Evolutionary conservation across 2,797 vertebrate genomes (phyloP).

Genomic region (Lophotriccus pileatus): DNA sequence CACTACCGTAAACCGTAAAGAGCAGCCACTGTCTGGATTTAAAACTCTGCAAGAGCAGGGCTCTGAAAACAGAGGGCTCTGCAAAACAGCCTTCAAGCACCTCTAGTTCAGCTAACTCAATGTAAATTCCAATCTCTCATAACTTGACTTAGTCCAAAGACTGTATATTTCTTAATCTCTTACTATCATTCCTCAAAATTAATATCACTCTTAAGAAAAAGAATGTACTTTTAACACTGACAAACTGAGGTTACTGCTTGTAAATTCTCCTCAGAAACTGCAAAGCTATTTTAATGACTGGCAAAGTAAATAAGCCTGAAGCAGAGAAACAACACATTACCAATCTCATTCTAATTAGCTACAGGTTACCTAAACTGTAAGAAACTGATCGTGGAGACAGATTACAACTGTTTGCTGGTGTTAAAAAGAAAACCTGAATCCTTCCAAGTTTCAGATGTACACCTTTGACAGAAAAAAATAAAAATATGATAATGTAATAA

Average conservation of each 20-base stretch:
- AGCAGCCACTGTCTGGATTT: not conserved
- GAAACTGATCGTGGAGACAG: not conserved
- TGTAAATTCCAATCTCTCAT: not conserved
- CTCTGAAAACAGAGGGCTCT: not conserved
- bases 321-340: not conserved
- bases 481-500: not conserved
- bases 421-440: not conserved
- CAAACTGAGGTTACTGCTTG: not conserved
- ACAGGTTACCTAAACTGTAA: not conserved
- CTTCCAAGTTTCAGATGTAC: not conserved
- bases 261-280: not conserved
- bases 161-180: not conserved
- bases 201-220: not conserved
- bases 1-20: fast-evolving
- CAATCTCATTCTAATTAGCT: not conserved
- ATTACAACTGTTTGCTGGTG: not conserved
- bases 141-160: not conserved
- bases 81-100: not conserved
- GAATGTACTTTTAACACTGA: not conserved
- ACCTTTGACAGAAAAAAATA: not conserved
- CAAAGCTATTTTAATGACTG: not conserved
- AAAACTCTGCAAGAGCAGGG: not conserved
- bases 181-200: not conserved
- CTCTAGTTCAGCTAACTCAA: not conserved
- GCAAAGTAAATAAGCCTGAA: not conserved